phyloP scores from a whole-genome alignment of 2,888 invertebrate genomes.

The Amaurobius ferox region DNA sequence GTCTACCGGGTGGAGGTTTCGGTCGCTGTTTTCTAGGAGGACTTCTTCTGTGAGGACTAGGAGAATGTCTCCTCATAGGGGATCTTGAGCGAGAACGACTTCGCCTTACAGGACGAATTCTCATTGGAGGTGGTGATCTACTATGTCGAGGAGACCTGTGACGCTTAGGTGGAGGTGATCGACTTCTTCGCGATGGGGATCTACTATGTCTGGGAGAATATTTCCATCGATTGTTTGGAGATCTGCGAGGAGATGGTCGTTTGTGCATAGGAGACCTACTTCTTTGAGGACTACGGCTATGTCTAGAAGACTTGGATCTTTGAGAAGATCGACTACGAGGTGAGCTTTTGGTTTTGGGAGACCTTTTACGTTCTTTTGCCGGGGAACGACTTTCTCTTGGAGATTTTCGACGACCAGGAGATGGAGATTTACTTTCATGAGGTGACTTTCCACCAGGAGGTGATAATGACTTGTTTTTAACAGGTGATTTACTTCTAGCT shows the following conservation, averaged over 20 bases:
- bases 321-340: conserved; percentile 71
- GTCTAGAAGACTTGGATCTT: conserved; percentile 23
- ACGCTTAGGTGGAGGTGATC: conserved; percentile 54
- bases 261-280: conserved; percentile 46
- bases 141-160: conserved; percentile 42
- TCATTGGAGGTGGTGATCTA: conserved; percentile 37
- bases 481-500: conserved; percentile 23
- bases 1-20: conserved; percentile 32
- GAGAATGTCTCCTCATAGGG: conserved; percentile 42
- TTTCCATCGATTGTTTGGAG: conserved; percentile 69
- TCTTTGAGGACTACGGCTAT: conserved; percentile 55
- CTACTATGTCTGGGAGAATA: conserved; percentile 49
- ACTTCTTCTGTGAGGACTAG: conserved; percentile 32
- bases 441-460: conserved; percentile 43
- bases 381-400: conserved; percentile 42
- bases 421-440: conserved; percentile 37
- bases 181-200: conserved; percentile 36
- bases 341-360: conserved; percentile 28
- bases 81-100: conserved; percentile 44
- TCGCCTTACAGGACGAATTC: conserved; percentile 26
- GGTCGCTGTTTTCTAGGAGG: conserved; percentile 45
- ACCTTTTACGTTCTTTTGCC: conserved; percentile 29
- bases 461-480: conserved; percentile 42
- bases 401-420: conserved; percentile 42
- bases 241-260: conserved; percentile 73